A percentile compares a stretch with the other conserved stretches of the same genome.
phyloP scores from a whole-genome alignment of 2,888 invertebrate species.

The Muscina levida region DNA sequence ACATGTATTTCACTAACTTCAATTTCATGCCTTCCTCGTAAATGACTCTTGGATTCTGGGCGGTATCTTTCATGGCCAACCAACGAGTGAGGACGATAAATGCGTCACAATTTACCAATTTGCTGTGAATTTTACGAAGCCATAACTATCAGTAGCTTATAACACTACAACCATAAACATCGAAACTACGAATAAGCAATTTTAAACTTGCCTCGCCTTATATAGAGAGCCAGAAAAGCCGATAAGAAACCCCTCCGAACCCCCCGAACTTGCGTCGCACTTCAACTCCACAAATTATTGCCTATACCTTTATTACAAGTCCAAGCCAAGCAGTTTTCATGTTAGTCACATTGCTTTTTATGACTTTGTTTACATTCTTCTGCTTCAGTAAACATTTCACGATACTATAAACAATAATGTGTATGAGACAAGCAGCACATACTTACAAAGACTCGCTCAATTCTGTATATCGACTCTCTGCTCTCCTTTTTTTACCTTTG shows the following conservation, averaged over 20 bases:
- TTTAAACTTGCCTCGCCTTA: conserved; percentile 12
- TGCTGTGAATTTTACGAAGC: background rate
- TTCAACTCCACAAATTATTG: background rate
- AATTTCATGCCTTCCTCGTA: no score
- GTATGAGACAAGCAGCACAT: background rate
- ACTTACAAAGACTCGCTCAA: no score
- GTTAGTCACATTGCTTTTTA: conserved; percentile 11
- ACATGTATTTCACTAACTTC: background rate
- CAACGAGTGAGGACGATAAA: conserved; percentile 21
- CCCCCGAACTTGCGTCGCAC: background rate
- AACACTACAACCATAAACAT: background rate
- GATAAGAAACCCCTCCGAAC: background rate
- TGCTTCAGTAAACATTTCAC: conserved; percentile 45
- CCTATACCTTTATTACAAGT: background rate
- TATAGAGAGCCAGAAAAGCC: conserved; percentile 7
- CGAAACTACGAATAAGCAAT: background rate
- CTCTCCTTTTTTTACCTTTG: background rate
- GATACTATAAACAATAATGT: conserved; percentile 49
- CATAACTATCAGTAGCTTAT: background rate
- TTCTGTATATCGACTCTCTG: background rate
- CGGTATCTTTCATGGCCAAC: conserved; percentile 22
- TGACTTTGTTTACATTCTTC: conserved; percentile 62
- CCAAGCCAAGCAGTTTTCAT: conserved; percentile 24
- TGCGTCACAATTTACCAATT: conserved; percentile 17
- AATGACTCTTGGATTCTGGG: conserved; percentile 7